A percentile compares a stretch with the other conserved stretches of the same genome.
phyloP scores from a whole-genome alignment of 2,797 vertebrate genomes.

The Urophycis tenuis region DNA sequence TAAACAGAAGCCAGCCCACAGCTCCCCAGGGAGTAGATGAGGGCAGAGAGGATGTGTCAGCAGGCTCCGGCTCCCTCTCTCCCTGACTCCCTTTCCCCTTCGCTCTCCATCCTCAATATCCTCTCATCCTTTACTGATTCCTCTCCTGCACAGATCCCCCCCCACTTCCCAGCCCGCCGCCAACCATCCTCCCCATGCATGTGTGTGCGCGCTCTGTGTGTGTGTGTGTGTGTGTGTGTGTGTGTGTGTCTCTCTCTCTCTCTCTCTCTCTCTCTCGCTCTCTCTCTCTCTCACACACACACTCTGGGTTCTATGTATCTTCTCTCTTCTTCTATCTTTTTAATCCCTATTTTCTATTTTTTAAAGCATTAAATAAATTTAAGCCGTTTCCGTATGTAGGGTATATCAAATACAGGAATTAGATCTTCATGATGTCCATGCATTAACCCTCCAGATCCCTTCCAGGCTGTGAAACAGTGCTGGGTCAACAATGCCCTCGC shows the following conservation, averaged over 20 bases:
- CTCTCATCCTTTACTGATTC: background rate
- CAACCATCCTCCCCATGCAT: background rate
- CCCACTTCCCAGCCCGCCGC: background rate
- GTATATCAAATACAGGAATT: too few relatives aligned
- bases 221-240: too few relatives aligned
- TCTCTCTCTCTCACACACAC: constrained; percentile 1
- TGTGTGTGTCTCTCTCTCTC: background rate
- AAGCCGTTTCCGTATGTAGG: too few relatives aligned
- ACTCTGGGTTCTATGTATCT: too few relatives aligned
- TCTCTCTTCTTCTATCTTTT: too few relatives aligned
- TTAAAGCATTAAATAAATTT: too few relatives aligned
- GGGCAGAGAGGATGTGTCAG: background rate
- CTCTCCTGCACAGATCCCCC: background rate
- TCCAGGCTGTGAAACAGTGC: constrained; percentile 30
- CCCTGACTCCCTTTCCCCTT: background rate
- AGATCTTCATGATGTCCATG: too few relatives aligned
- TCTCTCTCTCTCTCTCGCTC: constrained; percentile 8
- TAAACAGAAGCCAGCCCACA: constrained; percentile 11
- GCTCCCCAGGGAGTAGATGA: constrained; percentile 4
- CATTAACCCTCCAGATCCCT: background rate
- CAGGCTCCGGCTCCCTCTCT: constrained; percentile 20
- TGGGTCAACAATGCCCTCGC: constrained; percentile 21
- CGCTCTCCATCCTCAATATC: background rate
- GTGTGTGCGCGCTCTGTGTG: constrained; percentile 20
- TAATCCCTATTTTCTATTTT: too few relatives aligned